Evolutionary conservation across 2,113 vertebrate genomes (phyloP), one percentile per base, ranked within the genome.

Genomic region (Xerus inauris): DNA sequence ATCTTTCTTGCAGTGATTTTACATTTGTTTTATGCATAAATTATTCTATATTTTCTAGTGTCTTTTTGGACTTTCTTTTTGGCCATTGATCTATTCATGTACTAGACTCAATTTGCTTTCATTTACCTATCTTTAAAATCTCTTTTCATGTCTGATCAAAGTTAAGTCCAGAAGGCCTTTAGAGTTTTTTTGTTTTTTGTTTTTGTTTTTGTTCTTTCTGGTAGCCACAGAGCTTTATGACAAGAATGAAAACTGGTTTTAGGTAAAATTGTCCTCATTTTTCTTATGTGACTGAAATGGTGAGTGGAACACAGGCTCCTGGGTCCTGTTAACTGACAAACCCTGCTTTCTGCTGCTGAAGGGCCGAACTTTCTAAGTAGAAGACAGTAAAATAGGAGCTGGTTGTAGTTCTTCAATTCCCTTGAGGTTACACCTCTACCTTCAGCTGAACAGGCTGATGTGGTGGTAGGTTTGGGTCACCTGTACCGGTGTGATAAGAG

Each of bases 51-150:
- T 38, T 91, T 97, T 82, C 51, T 40, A 30, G 10, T 49, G 47
- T 88, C 28, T 75, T 42, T 62, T 28, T 8, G 54, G 54, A 77
- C 54, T 76, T 11, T 83, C 30, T 64, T 71, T 84, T 96, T 54
- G 62, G 20, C 2, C 35, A 45, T 54, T 82, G 83, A 82, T 85
- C 35, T 67, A 17, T 51, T 86, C 85, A n/a, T 86, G 20, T 2
- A 7, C 10, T 30, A 80, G 93, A 84, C 71, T 96, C 59, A 87
- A 89, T 72, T 20, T 47, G 4, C 65, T 91, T 85, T 91, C 40
- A 73, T 45, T 73, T 64, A 62, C 19, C 51, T 28, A 94, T 51
- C 32, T 91, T 96, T 94, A 49, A 75, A 86, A 24, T 86, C 26
- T 86, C 24, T 67, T 72, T 38, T 65, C 51, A 24, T 47, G 12